A percentile compares a stretch with the other conserved stretches of the same genome.
Evolutionary conservation across 1,140 invertebrate genomes (phyloP).

Genomic region (Anoplophora glabripennis): DNA sequence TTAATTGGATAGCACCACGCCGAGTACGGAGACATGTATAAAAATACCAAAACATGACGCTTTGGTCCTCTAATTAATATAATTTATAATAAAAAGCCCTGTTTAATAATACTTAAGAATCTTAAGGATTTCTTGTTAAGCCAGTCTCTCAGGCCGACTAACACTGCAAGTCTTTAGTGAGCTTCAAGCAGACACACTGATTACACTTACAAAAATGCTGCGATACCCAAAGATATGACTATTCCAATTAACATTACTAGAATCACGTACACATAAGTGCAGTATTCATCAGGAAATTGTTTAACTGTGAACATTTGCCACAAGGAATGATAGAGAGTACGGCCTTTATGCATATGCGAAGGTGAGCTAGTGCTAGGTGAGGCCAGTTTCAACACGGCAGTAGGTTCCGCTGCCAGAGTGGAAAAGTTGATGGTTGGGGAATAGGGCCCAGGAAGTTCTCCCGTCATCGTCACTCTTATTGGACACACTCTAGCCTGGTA

Average conservation of each 20-base stretch:
- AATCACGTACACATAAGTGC: constrained; percentile 61
- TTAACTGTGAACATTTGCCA: constrained; percentile 48
- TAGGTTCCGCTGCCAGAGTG: constrained; percentile 47
- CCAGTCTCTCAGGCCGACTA: background rate
- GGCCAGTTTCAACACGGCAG: constrained; percentile 21
- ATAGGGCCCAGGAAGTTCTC: constrained; percentile 62
- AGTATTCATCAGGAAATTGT: constrained; percentile 63
- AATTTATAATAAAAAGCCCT: constrained; percentile 41
- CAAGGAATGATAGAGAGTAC: constrained; percentile 34
- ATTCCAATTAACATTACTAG: constrained; percentile 63
- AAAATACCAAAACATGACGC: constrained; percentile 45
- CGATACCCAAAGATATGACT: constrained; percentile 55
- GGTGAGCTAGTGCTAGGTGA: constrained; percentile 31
- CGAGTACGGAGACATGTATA: constrained; percentile 46
- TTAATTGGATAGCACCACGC: constrained; percentile 47
- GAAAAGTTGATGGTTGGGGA: constrained; percentile 60
- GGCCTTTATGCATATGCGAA: constrained; percentile 24
- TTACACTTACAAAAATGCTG: constrained; percentile 36
- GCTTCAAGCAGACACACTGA: constrained; percentile 22
- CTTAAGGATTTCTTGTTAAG: constrained; percentile 24
- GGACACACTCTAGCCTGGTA: constrained; percentile 73
- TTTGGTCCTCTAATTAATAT: constrained; percentile 41
- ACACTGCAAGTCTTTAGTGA: background rate
- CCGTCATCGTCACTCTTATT: constrained; percentile 58
- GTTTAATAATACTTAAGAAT: constrained; percentile 44